Percentiles rank a stretch among this genome's conserved stretches.
Conservation (phyloP, 2,797 vertebrate species). For the Pangasius larnaudii region DNA sequence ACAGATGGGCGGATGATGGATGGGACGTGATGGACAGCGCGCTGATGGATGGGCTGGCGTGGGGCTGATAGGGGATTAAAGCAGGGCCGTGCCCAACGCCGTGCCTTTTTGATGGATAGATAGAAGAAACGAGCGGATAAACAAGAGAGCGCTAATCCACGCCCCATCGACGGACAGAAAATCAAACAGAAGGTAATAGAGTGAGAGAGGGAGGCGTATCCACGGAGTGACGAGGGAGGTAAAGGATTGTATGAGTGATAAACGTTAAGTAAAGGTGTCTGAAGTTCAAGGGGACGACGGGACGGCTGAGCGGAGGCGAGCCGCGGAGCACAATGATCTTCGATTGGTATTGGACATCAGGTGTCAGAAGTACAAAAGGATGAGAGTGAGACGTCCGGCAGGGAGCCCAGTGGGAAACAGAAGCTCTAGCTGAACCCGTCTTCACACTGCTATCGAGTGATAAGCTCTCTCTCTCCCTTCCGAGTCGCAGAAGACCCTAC, state of each 20-base stretch:
- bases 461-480: slow-evolving; percentile 75
- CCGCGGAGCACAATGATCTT: slow-evolving; percentile 51
- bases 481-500: slow-evolving; percentile 71
- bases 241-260: neutral
- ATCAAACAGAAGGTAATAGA: slow-evolving; percentile 74
- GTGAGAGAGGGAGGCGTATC: slow-evolving; percentile 56
- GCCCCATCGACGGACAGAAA: slow-evolving; percentile 75
- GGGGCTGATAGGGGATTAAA: slow-evolving; percentile 82
- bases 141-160: slow-evolving; percentile 81
- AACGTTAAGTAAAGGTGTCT: neutral
- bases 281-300: neutral
- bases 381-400: slow-evolving; percentile 58
- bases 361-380: slow-evolving; percentile 41
- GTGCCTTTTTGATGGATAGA: slow-evolving; percentile 78
- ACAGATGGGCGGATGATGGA: slow-evolving; percentile 85
- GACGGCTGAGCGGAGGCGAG: neutral
- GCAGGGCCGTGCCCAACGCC: slow-evolving; percentile 71
- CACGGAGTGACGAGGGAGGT: neutral
- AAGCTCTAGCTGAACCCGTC: slow-evolving; percentile 64
- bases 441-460: slow-evolving; percentile 70
- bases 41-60: slow-evolving; percentile 80
- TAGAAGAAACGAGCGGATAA: slow-evolving; percentile 82
- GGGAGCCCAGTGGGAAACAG: slow-evolving; percentile 66
- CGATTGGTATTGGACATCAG: slow-evolving; percentile 30
- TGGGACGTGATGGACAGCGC: slow-evolving; percentile 80